A percentile compares a stretch with the other conserved stretches of the same genome.
Evolutionary conservation across 2,113 vertebrate species (phyloP).

Genomic region (Pseudopodoces humilis): DNA sequence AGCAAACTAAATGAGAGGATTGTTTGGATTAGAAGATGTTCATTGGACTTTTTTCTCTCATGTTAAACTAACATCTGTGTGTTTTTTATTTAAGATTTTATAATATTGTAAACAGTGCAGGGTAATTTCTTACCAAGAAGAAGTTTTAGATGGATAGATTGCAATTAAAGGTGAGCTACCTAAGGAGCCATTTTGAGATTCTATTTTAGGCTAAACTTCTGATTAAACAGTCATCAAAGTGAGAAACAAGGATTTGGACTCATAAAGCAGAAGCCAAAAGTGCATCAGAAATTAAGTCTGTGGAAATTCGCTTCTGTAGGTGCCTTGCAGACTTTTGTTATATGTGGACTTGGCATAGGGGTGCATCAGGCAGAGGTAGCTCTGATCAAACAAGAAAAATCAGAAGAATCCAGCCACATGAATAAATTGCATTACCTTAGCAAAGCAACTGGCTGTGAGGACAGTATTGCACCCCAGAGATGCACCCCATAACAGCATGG

Average conservation of each 20-base stretch:
- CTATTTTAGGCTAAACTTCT: not conserved
- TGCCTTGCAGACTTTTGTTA: not conserved
- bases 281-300: not conserved
- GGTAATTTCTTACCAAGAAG: not conserved
- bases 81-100: not conserved
- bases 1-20: not conserved
- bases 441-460: not conserved
- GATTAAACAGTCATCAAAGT: not conserved
- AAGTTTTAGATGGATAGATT: not conserved
- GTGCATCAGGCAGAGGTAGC: not conserved
- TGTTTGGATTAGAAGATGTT: not conserved
- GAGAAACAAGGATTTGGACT: not conserved
- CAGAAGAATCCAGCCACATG: not conserved
- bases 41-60: not conserved
- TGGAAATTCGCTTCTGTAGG: not conserved
- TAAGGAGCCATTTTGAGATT: not conserved
- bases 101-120: not conserved
- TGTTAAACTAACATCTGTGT: not conserved
- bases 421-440: not conserved
- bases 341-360: not conserved
- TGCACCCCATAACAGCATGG: not conserved
- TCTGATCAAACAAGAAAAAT: not conserved
- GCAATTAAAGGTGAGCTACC: not conserved
- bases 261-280: not conserved
- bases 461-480: not conserved